Conservation (phyloP, 2,797 vertebrate species). For the Cephalopachus bancanus region DNA sequence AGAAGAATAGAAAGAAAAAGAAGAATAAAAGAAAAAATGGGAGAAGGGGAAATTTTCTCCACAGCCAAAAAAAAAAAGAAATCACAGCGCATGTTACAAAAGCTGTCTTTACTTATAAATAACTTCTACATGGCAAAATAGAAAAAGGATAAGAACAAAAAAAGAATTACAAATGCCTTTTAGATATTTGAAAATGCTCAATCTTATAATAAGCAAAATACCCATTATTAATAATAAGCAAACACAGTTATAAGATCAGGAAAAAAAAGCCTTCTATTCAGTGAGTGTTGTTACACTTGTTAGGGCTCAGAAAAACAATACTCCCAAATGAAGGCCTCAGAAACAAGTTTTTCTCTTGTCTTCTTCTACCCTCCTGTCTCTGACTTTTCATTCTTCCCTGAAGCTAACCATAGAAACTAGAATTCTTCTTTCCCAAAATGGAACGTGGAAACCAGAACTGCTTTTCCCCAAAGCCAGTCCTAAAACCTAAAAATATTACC, state of each 20-base stretch:
- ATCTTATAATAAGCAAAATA: not conserved
- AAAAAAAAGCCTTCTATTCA: not conserved
- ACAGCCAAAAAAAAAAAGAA: not conserved
- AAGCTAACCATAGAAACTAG: not conserved
- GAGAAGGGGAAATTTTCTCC: not conserved
- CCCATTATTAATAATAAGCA: not conserved
- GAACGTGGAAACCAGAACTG: not conserved
- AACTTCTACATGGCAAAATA: slow-evolving; percentile 1
- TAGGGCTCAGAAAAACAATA: not conserved
- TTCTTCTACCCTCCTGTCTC: not conserved
- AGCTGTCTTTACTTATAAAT: slow-evolving; percentile 9
- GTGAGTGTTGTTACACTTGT: not conserved
- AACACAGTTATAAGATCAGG: not conserved
- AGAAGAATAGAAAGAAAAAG: no score
- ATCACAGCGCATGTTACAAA: slow-evolving; percentile 22
- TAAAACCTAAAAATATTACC: not conserved
- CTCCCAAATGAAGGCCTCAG: not conserved
- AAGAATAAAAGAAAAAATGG: no score
- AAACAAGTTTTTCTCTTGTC: not conserved
- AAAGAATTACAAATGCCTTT: not conserved
- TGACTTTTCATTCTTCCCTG: not conserved
- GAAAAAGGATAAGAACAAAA: not conserved
- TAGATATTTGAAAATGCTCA: slow-evolving; percentile 17
- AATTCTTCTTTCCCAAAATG: not conserved
- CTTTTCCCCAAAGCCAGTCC: not conserved